Conservation (phyloP, 1,140 invertebrate genomes). For the Zaprionus ornatus region DNA sequence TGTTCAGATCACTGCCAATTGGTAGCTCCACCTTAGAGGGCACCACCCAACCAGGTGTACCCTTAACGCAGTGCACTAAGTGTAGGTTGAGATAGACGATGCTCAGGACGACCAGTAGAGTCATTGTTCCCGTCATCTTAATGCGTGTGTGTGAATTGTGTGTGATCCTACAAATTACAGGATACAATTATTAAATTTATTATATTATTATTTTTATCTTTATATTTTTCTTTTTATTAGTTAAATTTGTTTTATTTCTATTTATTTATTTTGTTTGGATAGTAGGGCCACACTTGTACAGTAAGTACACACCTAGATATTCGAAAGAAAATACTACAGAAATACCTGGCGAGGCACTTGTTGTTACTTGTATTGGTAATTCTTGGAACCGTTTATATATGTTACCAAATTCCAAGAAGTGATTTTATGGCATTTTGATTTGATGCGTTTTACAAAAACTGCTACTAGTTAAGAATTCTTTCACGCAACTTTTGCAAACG, state of each 20-base stretch:
- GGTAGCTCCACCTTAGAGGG: constrained; percentile 48
- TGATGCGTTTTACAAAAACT: constrained; percentile 11
- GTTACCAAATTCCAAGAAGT: constrained; percentile 70
- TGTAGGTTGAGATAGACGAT: constrained; percentile 3
- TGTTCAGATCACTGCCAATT: constrained; percentile 61
- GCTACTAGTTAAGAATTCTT: neutral
- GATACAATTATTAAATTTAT: neutral
- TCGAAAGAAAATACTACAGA: constrained; percentile 47
- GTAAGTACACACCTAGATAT: constrained; percentile 61
- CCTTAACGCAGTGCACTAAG: neutral
- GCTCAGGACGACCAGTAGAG: constrained; percentile 26
- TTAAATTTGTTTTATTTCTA: constrained; percentile 17
- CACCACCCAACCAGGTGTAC: constrained; percentile 54
- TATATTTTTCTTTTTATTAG: constrained; percentile 6
- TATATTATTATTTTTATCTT: neutral
- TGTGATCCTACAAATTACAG: neutral
- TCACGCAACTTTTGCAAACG: neutral
- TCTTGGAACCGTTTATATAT: constrained; percentile 76
- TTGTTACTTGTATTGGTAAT: constrained; percentile 75
- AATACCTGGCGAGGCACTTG: constrained; percentile 64
- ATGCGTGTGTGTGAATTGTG: neutral
- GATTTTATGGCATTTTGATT: constrained; percentile 70
- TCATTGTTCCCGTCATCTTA: constrained; percentile 6
- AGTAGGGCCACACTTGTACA: constrained; percentile 40
- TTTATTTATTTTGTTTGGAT: constrained; percentile 1